phyloP scores from a whole-genome alignment of 2,113 vertebrate genomes.

The Nerophis ophidion region DNA sequence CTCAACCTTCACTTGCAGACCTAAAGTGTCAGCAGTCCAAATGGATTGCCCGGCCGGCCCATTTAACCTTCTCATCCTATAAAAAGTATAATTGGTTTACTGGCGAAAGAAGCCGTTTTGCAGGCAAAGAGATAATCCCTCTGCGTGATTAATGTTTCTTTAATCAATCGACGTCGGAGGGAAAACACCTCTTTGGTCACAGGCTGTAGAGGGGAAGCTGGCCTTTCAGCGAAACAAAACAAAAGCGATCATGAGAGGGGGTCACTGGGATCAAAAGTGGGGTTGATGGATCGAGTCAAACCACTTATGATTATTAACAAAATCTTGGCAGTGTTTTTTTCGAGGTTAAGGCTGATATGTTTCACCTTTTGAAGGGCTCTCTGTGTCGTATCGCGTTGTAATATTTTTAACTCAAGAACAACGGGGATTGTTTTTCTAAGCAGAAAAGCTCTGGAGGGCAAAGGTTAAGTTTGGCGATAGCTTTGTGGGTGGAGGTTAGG shows the following conservation, averaged over 20 bases:
- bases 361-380: no score
- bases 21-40: constrained; percentile 65
- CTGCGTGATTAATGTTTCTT: constrained; percentile 91
- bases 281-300: constrained; percentile 85
- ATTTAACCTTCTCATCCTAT: constrained; percentile 86
- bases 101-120: constrained; percentile 77
- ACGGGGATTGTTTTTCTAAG: constrained; percentile 13
- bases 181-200: constrained; percentile 84
- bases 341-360: neutral
- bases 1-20: constrained; percentile 46
- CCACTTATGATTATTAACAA: constrained; percentile 70
- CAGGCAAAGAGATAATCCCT: constrained; percentile 84
- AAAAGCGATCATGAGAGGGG: constrained; percentile 81
- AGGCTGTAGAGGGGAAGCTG: constrained; percentile 87
- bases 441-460: constrained; percentile 3
- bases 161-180: constrained; percentile 93
- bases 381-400: no score
- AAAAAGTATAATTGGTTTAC: constrained; percentile 92
- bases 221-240: constrained; percentile 68
- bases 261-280: constrained; percentile 75
- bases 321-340: constrained; percentile 10
- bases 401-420: constrained; percentile 17
- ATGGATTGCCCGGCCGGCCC: constrained; percentile 67
- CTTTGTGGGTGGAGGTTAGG: constrained; percentile 46
- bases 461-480: constrained; percentile 52